A percentile compares a stretch with the other conserved stretches of the same genome.
Evolutionary conservation across 2,113 vertebrate species (phyloP).

Genomic region (Cynocephalus volans): DNA sequence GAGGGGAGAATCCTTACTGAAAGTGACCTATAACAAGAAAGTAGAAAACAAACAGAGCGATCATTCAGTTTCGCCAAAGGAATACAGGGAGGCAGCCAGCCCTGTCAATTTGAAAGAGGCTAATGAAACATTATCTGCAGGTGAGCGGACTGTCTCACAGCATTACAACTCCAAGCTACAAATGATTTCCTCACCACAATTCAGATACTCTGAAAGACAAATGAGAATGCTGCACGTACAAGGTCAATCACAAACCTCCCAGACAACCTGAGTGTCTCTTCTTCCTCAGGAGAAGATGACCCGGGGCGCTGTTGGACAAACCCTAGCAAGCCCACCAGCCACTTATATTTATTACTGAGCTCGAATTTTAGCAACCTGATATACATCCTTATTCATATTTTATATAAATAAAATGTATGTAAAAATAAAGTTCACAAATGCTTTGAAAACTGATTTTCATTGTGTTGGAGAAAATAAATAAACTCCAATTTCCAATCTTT

Average conservation of each 20-base stretch:
- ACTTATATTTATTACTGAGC: neutral
- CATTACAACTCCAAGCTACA: slow-evolving; percentile 79
- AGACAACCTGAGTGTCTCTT: neutral
- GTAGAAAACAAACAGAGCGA: slow-evolving; percentile 73
- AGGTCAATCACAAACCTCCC: neutral
- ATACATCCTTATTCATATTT: neutral
- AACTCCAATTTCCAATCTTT: slow-evolving; percentile 14
- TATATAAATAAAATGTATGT: neutral
- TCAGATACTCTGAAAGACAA: slow-evolving; percentile 72
- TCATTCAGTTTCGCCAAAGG: slow-evolving; percentile 73
- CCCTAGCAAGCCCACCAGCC: neutral
- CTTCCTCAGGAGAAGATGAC: neutral
- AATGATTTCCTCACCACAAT: slow-evolving; percentile 79
- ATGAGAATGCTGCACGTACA: slow-evolving; percentile 42
- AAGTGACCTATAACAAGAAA: slow-evolving; percentile 78
- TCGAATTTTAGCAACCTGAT: neutral
- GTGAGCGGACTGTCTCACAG: slow-evolving; percentile 73
- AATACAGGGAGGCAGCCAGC: slow-evolving; percentile 65
- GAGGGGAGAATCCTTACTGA: slow-evolving; percentile 68
- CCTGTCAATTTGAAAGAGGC: slow-evolving; percentile 75
- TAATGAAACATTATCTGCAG: slow-evolving; percentile 85
- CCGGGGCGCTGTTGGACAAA: neutral
- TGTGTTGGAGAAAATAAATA: slow-evolving; percentile 31
- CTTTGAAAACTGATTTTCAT: slow-evolving; percentile 18
- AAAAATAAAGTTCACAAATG: neutral